Conservation (phyloP, 2,888 invertebrate species). For the Atethmia centrago region DNA sequence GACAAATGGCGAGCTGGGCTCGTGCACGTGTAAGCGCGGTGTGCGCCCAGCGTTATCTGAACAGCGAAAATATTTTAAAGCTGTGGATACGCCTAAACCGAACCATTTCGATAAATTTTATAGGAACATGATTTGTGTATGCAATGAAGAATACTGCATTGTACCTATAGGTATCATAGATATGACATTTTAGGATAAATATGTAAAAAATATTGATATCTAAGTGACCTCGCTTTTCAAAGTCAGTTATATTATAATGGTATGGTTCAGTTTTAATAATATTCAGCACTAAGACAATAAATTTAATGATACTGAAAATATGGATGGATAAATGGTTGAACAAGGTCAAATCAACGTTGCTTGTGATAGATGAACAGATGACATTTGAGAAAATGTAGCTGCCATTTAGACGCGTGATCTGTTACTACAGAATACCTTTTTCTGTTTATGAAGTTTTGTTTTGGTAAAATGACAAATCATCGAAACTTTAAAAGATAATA, state of each 20-base stretch:
- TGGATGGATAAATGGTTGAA: not conserved
- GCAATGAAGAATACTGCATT: not conserved
- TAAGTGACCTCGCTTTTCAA: not conserved
- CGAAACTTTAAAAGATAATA: not conserved
- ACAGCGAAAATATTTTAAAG: constrained; percentile 56
- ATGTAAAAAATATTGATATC: too few relatives aligned
- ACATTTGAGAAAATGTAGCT: not conserved
- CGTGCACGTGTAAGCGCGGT: constrained; percentile 83
- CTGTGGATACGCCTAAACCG: constrained; percentile 55
- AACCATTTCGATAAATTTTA: constrained; percentile 30
- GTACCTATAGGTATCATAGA: not conserved
- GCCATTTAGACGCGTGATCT: not conserved
- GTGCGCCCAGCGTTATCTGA: constrained; percentile 66
- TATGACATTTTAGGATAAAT: not conserved
- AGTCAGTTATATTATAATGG: not conserved
- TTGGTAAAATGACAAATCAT: not conserved
- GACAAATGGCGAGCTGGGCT: constrained; percentile 86
- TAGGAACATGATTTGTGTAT: constrained; percentile 7
- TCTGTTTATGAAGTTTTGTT: not conserved
- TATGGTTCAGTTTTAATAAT: not conserved
- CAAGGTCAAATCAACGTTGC: not conserved
- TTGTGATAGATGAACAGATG: not conserved
- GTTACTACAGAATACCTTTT: too few relatives aligned
- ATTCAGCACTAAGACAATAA: not conserved
- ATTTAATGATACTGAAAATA: not conserved